Evolutionary conservation across 1,140 invertebrate species (phyloP).

Genomic region (Habropoda laboriosa): DNA sequence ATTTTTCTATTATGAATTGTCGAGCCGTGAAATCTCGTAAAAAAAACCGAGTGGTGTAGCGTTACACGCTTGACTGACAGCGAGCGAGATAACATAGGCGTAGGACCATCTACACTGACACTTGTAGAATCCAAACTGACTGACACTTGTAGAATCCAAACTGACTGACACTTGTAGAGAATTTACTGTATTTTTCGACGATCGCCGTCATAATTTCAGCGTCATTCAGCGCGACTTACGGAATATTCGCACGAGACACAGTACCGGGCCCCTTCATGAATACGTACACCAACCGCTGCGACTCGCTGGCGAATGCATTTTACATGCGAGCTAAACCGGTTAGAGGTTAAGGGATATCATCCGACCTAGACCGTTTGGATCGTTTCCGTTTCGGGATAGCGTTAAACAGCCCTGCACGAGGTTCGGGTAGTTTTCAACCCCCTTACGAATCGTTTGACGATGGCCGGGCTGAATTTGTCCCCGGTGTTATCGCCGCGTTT

Average conservation of each 20-base stretch:
- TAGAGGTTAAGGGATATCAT: slow-evolving; percentile 26
- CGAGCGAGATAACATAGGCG: too few species aligned
- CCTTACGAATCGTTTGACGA: background rate
- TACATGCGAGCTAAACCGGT: slow-evolving; percentile 7
- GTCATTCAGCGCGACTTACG: background rate
- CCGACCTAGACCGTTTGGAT: background rate
- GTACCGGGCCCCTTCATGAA: background rate
- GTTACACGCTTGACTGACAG: too few species aligned
- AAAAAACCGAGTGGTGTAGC: too few species aligned
- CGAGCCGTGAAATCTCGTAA: too few species aligned
- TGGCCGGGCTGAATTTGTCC: background rate
- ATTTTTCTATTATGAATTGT: too few species aligned
- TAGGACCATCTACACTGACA: too few species aligned
- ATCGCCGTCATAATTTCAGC: background rate
- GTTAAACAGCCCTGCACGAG: background rate
- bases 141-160: too few species aligned
- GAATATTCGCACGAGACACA: background rate
- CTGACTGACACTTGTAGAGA: too few species aligned
- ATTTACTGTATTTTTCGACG: background rate
- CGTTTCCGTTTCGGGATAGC: background rate
- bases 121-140: too few species aligned
- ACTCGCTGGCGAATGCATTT: slow-evolving; percentile 10
- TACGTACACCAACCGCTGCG: too few species aligned
- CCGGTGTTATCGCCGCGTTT: background rate
- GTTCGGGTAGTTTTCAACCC: background rate